A percentile compares a stretch with the other conserved stretches of the same genome.
Conservation (phyloP, 2,797 vertebrate species). For the Valencia hispanica region DNA sequence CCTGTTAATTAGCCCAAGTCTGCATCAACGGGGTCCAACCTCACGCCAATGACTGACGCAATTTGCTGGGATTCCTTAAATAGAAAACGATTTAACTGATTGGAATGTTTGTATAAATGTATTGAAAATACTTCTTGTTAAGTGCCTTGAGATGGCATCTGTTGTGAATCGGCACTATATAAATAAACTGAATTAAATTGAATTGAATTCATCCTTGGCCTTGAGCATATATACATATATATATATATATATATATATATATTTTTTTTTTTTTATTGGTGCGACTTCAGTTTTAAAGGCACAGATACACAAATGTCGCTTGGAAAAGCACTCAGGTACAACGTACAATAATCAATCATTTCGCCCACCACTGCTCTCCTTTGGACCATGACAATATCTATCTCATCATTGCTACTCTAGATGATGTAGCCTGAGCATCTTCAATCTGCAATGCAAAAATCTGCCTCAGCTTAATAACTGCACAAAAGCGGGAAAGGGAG, state of each 20-base stretch:
- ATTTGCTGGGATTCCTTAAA: too few relatives aligned
- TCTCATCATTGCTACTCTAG: constrained; percentile 29
- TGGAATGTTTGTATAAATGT: too few relatives aligned
- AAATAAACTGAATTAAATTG: too few relatives aligned
- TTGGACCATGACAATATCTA: constrained; percentile 51
- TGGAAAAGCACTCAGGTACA: constrained; percentile 42
- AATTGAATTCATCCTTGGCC: background rate
- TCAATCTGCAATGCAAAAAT: constrained; percentile 78
- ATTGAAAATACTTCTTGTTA: too few relatives aligned
- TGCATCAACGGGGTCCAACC: too few relatives aligned
- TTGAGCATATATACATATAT: constrained; percentile 15
- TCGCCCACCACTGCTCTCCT: constrained; percentile 33
- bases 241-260: constrained; percentile 10
- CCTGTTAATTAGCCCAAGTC: too few relatives aligned
- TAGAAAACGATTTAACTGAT: too few relatives aligned
- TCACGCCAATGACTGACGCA: too few relatives aligned
- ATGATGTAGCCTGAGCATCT: constrained; percentile 45
- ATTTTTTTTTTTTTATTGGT: constrained; percentile 3
- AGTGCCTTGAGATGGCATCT: too few relatives aligned
- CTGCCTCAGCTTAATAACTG: constrained; percentile 71
- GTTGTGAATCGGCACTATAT: too few relatives aligned
- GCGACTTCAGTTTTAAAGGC: constrained; percentile 39
- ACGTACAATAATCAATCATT: constrained; percentile 49
- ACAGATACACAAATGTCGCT: constrained; percentile 51
- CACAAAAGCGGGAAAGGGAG: constrained; percentile 17